Evolutionary conservation across 2,888 invertebrate species (phyloP), one percentile per base, ranked within the genome.

Genomic region (Embidobia sp.): DNA sequence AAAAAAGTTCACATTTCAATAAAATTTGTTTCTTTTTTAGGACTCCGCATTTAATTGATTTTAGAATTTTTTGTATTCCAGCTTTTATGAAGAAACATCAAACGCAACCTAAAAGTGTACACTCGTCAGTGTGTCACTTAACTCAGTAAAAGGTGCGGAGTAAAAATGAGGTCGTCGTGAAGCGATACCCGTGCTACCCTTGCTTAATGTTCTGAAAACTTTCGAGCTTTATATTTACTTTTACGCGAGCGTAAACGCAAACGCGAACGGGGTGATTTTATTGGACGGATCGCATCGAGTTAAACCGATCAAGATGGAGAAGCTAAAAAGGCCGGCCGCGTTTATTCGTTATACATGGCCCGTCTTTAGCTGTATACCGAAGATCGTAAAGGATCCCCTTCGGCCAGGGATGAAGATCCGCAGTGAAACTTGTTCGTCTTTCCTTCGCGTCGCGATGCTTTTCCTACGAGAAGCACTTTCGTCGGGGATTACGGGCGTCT

Each of bases 271-370:
- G 80, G 79, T 80, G 84, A 86, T 85, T 87, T 88, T 86, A 87
- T 87, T 86, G 85, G 82, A 81, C 59, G 81, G 81, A 84, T 87
- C 86, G 84, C 81, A 81, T 77, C 79, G 79, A 84, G 85, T 83
- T 85, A 85, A 87, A 87, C 82, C 87, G 87, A 88, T 88, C 88
- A 87, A 86, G 85, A 87, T 88, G 86, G 84, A 85, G 84, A 86
- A 84, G 85, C 83, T 86, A 86, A 86, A 85, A 85, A 87, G 85
- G 22, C 81, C 83, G 83, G 84, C 82, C 80, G 81, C 85, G 81
- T 84, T 85, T 84, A 84, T 83, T 87, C 84, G 81, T 83, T 84
- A 85, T 83, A 82, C 67, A 69, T 72, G 40, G 42, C 70, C 67
- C 66, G 55, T 66, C 77, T 76, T 78, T 69, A 78, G 69, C 75